phyloP scores from a whole-genome alignment of 2,113 vertebrate species.

The Zootoca vivipara region DNA sequence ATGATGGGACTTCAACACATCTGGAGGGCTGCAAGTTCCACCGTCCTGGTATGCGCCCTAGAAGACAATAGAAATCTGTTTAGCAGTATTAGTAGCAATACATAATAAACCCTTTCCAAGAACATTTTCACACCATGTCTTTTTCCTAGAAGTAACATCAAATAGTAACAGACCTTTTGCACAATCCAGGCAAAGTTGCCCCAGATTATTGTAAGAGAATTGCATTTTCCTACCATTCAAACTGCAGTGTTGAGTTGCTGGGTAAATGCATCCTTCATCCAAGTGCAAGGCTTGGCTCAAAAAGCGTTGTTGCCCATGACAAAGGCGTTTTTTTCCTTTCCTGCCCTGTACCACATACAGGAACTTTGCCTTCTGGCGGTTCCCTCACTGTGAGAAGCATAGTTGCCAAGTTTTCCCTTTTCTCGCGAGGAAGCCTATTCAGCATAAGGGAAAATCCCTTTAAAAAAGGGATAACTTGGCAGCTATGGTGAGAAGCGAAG shows the following conservation, averaged over 20 bases:
- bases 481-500: too few species aligned
- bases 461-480: too few species aligned
- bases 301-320: too few species aligned
- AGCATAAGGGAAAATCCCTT: too few species aligned
- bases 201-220: neutral
- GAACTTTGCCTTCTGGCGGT: too few species aligned
- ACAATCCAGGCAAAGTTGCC: neutral
- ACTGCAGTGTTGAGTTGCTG: neutral
- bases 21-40: neutral
- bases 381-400: too few species aligned
- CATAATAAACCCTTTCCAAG: neutral
- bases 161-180: too few species aligned
- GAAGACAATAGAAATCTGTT: neutral
- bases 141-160: neutral
- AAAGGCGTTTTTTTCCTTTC: too few species aligned
- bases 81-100: neutral
- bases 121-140: neutral
- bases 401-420: too few species aligned
- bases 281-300: neutral
- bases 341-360: too few species aligned
- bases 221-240: neutral
- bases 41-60: neutral
- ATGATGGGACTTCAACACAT: neutral
- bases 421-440: too few species aligned
- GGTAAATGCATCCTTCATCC: neutral